phyloP scores from a whole-genome alignment of 2,797 vertebrate species.

The Poecile montanus region DNA sequence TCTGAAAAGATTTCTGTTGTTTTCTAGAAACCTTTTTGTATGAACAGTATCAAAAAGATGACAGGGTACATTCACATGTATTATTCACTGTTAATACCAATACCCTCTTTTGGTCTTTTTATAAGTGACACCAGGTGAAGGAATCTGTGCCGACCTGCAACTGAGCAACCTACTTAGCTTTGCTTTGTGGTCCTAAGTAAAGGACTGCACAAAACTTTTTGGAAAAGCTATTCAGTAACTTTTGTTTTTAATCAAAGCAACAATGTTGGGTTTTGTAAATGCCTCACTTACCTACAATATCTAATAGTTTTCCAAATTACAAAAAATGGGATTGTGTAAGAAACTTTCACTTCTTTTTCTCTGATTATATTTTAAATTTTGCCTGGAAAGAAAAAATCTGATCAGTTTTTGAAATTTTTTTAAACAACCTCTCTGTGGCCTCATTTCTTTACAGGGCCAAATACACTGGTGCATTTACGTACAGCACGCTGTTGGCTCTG shows the following conservation, averaged over 20 bases:
- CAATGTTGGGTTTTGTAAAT: neutral
- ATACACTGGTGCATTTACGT: neutral
- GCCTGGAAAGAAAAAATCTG: neutral
- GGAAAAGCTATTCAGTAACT: neutral
- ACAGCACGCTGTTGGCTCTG: neutral
- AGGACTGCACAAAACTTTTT: neutral
- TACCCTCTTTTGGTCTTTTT: conserved; percentile 44
- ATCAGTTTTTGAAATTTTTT: neutral
- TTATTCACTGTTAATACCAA: conserved; percentile 28
- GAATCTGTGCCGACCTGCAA: conserved; percentile 32
- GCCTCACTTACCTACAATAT: neutral
- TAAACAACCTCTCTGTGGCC: neutral
- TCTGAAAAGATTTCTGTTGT: conserved; percentile 39
- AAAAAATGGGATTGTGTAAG: neutral
- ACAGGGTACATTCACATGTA: conserved; percentile 9
- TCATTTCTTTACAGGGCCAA: neutral
- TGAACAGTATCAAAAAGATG: conserved; percentile 24
- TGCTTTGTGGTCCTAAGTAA: conserved; percentile 43
- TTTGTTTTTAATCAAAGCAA: neutral
- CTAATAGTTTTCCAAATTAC: neutral
- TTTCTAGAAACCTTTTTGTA: conserved; percentile 35
- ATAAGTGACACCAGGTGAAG: neutral
- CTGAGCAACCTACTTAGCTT: conserved; percentile 63
- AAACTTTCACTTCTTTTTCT: neutral
- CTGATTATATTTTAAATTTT: neutral